Evolutionary conservation across 2,797 vertebrate genomes (phyloP), one percentile per base, ranked within the genome.

Genomic region (Fundulus diaphanus): DNA sequence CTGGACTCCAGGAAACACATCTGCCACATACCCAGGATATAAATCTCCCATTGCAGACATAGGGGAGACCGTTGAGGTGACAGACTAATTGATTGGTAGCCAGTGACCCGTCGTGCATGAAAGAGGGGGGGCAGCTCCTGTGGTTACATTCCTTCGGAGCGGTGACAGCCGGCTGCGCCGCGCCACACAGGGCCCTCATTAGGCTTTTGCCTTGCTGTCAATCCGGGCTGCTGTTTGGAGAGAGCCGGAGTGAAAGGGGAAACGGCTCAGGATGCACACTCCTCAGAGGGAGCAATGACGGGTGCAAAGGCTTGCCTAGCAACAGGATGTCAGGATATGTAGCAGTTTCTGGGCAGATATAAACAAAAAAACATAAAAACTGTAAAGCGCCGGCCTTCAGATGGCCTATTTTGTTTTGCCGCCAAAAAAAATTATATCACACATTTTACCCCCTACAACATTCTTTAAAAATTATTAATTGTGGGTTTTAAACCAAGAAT

Each of bases 291-390:
- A 76, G 56, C 75, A 81, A 82, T 84, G 83, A 91, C 85, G 42
- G 86, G 88, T 85, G 84, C 80, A 82, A 85, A 73, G 76, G 82
- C 92, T 95, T 94, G 92, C 93, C 88, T 93, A 87, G 94, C 89
- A 95, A 95, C 93, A 92, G 83, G 81, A 87, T 72, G 71, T 85
- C 93, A 92, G 86, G 82, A 87, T 71, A 73, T 84, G 81, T 68
- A 78, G 82, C 76, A 78, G 35, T 65, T 35, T 48, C 46, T 61
- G 57, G 33, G 57, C 2, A 59, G 18, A 63, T 13, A 11, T 27
- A 11, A 79, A 61, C 27, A 76, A 63, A 66, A 51, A 82, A 56
- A 76, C 12, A 5, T 49, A 35, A 73, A 68, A 72, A 24, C 42
- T 15, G 15, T 48, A 16, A 13, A 51, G 16, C 18, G 1, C 49